These are phyloP conservation scores for Vombatus ursinus DNA, from an alignment of 2,113 vertebrate species.

Conservation along the genomic window DNA sequence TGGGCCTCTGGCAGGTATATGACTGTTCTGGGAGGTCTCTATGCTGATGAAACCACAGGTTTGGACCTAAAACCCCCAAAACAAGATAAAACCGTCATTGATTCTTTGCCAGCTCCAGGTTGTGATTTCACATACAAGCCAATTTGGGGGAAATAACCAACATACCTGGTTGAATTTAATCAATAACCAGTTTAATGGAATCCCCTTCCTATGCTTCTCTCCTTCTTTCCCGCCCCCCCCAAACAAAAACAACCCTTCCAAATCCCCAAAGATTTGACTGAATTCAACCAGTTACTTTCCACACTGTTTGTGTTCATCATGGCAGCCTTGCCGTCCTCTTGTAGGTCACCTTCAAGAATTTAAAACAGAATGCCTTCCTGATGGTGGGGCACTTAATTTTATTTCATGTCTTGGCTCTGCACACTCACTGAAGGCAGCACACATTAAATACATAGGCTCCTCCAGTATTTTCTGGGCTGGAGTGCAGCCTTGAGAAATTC, in stretches of 20 bases:
- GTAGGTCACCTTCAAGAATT: conserved; percentile 27
- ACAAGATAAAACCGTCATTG: not conserved
- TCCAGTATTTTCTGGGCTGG: conserved; percentile 70
- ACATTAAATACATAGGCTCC: conserved; percentile 52
- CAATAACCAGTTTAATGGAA: not conserved
- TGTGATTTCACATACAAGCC: not conserved
- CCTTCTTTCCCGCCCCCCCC: not conserved
- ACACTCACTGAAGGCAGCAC: conserved; percentile 55
- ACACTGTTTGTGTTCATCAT: not conserved
- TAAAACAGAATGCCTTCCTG: conserved; percentile 12
- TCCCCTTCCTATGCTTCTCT: not conserved
- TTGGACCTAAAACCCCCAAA: not conserved
- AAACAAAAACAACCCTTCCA: not conserved
- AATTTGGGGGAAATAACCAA: not conserved
- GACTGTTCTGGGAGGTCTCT: not conserved
- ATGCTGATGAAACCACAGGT: not conserved
- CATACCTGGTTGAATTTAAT: not conserved
- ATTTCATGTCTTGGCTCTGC: conserved; percentile 33
- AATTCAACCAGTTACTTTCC: conserved; percentile 39
- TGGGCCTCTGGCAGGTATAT: not conserved
- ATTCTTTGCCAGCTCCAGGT: not conserved
- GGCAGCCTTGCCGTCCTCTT: not conserved
- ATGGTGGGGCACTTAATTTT: conserved; percentile 33
- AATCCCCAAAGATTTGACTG: not conserved
- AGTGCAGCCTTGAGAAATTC: conserved; percentile 65